Base-by-base conservation (phyloP, 2,113 vertebrate species). In the Gavialis gangeticus region DNA sequence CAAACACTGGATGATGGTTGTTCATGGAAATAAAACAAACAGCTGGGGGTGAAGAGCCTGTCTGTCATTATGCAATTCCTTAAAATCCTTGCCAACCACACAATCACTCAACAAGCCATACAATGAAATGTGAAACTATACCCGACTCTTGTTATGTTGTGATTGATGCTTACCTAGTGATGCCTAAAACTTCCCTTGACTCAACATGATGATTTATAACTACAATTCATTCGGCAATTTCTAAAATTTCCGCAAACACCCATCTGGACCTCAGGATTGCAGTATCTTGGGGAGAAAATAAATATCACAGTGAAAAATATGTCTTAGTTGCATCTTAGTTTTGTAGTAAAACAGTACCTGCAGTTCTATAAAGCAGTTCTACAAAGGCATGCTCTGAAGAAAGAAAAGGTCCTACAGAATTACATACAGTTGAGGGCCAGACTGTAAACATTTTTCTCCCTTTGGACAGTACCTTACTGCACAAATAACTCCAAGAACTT, bases 161-260 rank as follows among this genome's bases (percentile, higher is more conserved):
- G 92, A 96, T 76, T 97, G 94, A 94, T 55, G 77, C 93, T 88
- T 96, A 96, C 80, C 90, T 87, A 76, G 93, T 21, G 82, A 96
- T 95, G 62, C 87, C 92, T 94, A 95, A 75, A 94, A 95, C 71
- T 90, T 97, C 84, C 85, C 97, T 96, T 94, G 94, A 79, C 75
- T 96, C 93, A 63, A 27, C 67, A 16, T 79, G 67, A 88, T 93
- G 86, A 91, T 86, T 91, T 90, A 95, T 97, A 73, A 88, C 75
- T 90, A 66, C 93, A 90, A 59, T 73, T 55, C 66, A 90, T 90
- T 77, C 90, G 58, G 63, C 17, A 78, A 58, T 73, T 95, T 95
- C 92, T 95, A 88, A 90, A 96, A 91, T 62, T 94, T 94, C 87
- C 89, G 86, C 82, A 96, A 77, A 73, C 62, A 67, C 67, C 81